Percentiles rank a stretch among this genome's conserved stretches.
phyloP scores from a whole-genome alignment of 2,888 invertebrate genomes.

The Eilema griseolum region DNA sequence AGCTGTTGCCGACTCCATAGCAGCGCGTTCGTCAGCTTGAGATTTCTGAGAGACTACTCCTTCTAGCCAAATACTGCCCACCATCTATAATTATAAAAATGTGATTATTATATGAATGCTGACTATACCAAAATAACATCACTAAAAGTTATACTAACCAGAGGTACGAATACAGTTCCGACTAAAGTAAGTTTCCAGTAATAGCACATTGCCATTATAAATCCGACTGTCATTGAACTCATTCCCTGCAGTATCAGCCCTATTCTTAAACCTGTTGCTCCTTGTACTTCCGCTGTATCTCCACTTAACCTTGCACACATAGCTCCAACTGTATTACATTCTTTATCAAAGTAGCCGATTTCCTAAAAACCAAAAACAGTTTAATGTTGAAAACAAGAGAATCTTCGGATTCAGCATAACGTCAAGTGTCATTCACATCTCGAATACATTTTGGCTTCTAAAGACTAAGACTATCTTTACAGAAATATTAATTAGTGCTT shows the following conservation, averaged over 20 bases:
- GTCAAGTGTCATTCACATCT: too few relatives aligned
- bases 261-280: slow-evolving; percentile 88
- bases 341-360: slow-evolving; percentile 89
- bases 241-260: slow-evolving; percentile 88
- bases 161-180: slow-evolving; percentile 86
- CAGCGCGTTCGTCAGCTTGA: slow-evolving; percentile 86
- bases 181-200: slow-evolving; percentile 89
- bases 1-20: slow-evolving; percentile 88
- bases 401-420: too few relatives aligned
- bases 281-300: slow-evolving; percentile 89
- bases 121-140: not conserved
- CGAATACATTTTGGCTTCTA: too few relatives aligned
- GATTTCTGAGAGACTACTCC: slow-evolving; percentile 87
- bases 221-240: slow-evolving; percentile 87
- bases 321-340: slow-evolving; percentile 88
- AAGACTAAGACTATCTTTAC: too few relatives aligned
- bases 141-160: slow-evolving; percentile 72
- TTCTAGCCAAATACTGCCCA: slow-evolving; percentile 88
- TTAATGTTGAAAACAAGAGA: too few relatives aligned
- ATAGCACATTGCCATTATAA: slow-evolving; percentile 85
- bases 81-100: slow-evolving; percentile 64
- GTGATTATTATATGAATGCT: not conserved
- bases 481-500: too few relatives aligned
- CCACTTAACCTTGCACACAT: slow-evolving; percentile 88
- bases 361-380: slow-evolving; percentile 71